These are phyloP conservation scores for Pasiphila rectangulata DNA, from an alignment of 2,888 invertebrate species.

Conservation along the genomic window DNA sequence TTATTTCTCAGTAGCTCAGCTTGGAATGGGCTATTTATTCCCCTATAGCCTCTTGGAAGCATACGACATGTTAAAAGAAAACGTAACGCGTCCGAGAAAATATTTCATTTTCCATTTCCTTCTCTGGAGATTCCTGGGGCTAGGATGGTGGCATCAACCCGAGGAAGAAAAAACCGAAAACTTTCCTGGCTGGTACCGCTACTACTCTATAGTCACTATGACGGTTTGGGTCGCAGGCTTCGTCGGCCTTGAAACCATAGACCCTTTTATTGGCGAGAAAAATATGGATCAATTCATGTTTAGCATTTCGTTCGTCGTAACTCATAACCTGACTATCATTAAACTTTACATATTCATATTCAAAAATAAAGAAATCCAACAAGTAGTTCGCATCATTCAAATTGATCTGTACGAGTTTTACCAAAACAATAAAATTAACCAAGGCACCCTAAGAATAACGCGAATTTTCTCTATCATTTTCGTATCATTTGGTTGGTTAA, in stretches of 20 bases:
- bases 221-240: slow-evolving; percentile 69
- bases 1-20: slow-evolving; percentile 12
- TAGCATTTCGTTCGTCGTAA: slow-evolving; percentile 72
- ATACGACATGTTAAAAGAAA: slow-evolving; percentile 31
- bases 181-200: slow-evolving; percentile 64
- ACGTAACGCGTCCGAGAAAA: slow-evolving; percentile 44
- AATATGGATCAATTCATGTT: slow-evolving; percentile 74
- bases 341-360: slow-evolving; percentile 71
- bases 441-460: slow-evolving; percentile 52
- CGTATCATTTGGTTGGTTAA: slow-evolving; percentile 70
- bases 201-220: slow-evolving; percentile 64
- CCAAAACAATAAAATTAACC: slow-evolving; percentile 57
- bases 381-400: slow-evolving; percentile 61
- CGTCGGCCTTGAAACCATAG: slow-evolving; percentile 71
- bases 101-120: slow-evolving; percentile 63
- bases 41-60: no score
- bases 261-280: slow-evolving; percentile 71
- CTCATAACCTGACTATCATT: slow-evolving; percentile 68
- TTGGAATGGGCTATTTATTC: slow-evolving; percentile 3
- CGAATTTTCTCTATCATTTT: slow-evolving; percentile 61
- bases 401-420: slow-evolving; percentile 60
- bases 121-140: slow-evolving; percentile 61
- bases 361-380: slow-evolving; percentile 63
- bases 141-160: slow-evolving; percentile 76
- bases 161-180: slow-evolving; percentile 60